phyloP scores from a whole-genome alignment of 2,113 vertebrate species.

The Litocranius walleri region DNA sequence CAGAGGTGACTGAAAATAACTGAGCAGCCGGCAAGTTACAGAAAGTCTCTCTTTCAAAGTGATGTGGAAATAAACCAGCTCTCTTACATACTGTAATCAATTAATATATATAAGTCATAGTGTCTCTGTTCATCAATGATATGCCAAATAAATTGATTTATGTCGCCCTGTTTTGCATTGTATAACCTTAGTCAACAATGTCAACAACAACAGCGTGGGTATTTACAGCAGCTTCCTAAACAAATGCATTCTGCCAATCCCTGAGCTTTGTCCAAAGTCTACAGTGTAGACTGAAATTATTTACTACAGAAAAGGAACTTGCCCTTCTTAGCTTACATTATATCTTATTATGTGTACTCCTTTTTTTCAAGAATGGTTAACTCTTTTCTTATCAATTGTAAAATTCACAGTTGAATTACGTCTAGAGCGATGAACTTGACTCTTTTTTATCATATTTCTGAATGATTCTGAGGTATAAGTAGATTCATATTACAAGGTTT shows the following conservation, averaged over 20 bases:
- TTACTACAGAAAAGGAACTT: background rate
- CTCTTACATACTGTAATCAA: background rate
- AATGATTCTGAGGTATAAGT: background rate
- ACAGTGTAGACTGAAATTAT: background rate
- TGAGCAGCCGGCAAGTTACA: background rate
- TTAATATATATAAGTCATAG: background rate
- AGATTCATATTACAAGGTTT: slow-evolving; percentile 37
- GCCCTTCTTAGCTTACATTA: background rate
- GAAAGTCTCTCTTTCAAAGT: background rate
- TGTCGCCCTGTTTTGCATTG: background rate
- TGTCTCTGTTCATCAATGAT: background rate
- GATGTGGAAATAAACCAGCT: background rate
- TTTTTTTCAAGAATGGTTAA: background rate
- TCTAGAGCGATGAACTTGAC: background rate
- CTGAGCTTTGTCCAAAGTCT: background rate
- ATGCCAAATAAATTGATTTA: background rate
- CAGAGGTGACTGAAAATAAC: background rate
- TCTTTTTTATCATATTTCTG: slow-evolving; percentile 4
- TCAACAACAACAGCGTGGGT: background rate
- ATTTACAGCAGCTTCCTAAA: slow-evolving; percentile 40
- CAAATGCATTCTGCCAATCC: background rate
- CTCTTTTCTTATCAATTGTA: background rate
- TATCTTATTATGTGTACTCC: background rate
- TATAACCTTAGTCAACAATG: background rate
- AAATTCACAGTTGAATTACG: background rate